phyloP scores from a whole-genome alignment of 2,797 vertebrate species.

The Parauchenoglanis ngamensis region DNA sequence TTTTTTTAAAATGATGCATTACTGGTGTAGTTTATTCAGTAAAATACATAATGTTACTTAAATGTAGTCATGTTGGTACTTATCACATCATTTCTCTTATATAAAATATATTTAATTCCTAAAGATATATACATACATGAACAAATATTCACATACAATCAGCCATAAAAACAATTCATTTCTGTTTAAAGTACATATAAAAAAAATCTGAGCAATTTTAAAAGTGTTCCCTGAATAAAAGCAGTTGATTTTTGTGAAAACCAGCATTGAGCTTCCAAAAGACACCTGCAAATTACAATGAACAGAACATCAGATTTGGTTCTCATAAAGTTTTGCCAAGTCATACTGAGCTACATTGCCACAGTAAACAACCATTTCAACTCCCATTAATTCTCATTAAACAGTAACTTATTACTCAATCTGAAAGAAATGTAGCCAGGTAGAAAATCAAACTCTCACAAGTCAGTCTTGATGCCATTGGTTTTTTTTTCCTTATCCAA shows the following conservation, averaged over 20 bases:
- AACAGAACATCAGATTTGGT: neutral
- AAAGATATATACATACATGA: neutral
- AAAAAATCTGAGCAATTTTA: neutral
- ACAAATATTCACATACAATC: conserved; percentile 6
- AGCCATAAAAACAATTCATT: neutral
- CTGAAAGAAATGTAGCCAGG: neutral
- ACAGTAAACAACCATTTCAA: conserved; percentile 5
- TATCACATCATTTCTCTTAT: neutral
- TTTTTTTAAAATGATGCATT: neutral
- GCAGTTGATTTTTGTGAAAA: conserved; percentile 4
- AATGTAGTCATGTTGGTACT: neutral
- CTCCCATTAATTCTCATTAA: neutral
- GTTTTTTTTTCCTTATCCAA: neutral
- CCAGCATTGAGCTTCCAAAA: neutral
- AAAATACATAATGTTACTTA: neutral
- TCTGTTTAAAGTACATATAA: neutral
- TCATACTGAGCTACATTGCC: neutral
- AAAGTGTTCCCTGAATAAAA: conserved; percentile 31
- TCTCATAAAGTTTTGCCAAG: neutral
- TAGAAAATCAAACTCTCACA: neutral
- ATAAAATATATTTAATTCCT: conserved; percentile 24
- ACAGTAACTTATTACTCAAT: conserved; percentile 11
- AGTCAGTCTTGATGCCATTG: neutral
- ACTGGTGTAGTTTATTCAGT: neutral
- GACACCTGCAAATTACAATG: neutral